Base-by-base conservation (phyloP, 2,888 invertebrate genomes). In the Tetheella fluctuosa region DNA sequence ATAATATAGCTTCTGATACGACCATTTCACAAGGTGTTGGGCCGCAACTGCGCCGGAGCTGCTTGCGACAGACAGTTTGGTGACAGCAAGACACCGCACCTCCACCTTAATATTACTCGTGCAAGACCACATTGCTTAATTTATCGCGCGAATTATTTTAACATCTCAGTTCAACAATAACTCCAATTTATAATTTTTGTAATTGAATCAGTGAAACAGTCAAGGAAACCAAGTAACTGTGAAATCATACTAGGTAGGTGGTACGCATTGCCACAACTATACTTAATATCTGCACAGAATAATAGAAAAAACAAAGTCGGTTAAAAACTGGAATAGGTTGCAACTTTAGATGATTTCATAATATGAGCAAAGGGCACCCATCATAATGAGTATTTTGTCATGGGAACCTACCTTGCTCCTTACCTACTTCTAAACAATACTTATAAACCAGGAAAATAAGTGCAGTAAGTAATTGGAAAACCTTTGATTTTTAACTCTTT, bases 1-100 rank as follows among this genome's bases (percentile, higher is more conserved):
- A 83, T 92, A 90, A 89, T 92, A 93, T 92, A 93, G 91, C 83
- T 83, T 90, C 81, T 75, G 87, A 89, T 86, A 91, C 92, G 89
- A 90, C 90, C 91, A 92, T 93, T 93, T 90, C 92, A 91, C 90
- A 92, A 93, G 92, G 79, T 82, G 85, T 78, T 78, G 74, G 83
- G 77, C 81, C 83, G 84, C 81, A 84, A 92, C 90, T 92, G 90
- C 78, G 78, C 73, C 54, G 69, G 67, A 69, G 76, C 57, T 70
- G 81, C 85, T 90, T 89, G 86, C 90, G 88, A 82, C 90, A 89
- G 85, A 62, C 64, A 70, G 74, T 69, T 75, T 70, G 79, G 73
- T 74, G 74, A 74, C 81, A 73, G 73, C 76, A 75, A 71, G 78
- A 73, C 69, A 69, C 73, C 69, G 72, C 76, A 69, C 76, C 74